Conservation (phyloP, 2,113 vertebrate species). For the Passer domesticus region DNA sequence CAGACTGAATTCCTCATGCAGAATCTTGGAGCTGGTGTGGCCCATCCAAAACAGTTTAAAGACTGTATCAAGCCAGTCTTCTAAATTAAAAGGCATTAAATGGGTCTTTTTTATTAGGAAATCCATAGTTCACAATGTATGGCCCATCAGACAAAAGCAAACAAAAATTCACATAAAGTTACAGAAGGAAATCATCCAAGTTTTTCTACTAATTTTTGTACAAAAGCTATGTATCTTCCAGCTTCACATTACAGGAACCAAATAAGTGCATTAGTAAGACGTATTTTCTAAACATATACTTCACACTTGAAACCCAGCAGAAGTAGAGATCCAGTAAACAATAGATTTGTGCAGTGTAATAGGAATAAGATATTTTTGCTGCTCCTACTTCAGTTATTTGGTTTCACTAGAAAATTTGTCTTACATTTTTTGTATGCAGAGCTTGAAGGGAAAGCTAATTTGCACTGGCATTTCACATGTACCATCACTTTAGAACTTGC, state of each 20-base stretch:
- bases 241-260: background rate
- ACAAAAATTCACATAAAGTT: background rate
- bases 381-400: conserved; percentile 37
- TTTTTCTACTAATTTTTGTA: background rate
- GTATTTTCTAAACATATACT: background rate
- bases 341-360: background rate
- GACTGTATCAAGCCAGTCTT: background rate
- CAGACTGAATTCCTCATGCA: background rate
- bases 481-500: conserved; percentile 21
- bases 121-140: background rate
- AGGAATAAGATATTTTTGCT: background rate
- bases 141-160: background rate
- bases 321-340: background rate
- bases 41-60: background rate
- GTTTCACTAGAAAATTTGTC: conserved; percentile 6
- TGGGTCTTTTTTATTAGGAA: background rate
- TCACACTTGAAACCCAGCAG: background rate
- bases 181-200: background rate
- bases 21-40: background rate
- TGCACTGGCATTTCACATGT: conserved; percentile 48
- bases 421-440: conserved; percentile 16
- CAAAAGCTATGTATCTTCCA: background rate
- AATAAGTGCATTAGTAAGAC: background rate
- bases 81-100: background rate
- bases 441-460: conserved; percentile 39